Evolutionary conservation across 2,797 vertebrate genomes (phyloP).

Genomic region (Heteromormyrus szaboi): DNA sequence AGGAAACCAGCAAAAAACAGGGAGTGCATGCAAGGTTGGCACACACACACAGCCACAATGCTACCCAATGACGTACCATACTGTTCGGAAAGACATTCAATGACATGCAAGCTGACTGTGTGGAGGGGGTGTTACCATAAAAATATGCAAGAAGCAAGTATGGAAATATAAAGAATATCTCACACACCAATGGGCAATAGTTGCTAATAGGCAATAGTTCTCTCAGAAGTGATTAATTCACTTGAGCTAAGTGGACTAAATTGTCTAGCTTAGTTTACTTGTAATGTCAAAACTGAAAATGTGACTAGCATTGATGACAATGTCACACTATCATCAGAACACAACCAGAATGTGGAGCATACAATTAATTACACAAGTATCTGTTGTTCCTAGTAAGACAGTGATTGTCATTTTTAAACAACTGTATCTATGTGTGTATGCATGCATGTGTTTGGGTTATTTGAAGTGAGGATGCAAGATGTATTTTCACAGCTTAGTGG

Average conservation of each 20-base stretch:
- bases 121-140: background rate
- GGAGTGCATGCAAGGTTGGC: background rate
- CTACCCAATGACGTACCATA: background rate
- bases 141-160: background rate
- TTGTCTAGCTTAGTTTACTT: background rate
- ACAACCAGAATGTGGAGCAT: background rate
- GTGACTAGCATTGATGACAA: background rate
- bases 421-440: background rate
- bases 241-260: background rate
- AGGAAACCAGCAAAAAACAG: background rate
- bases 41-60: background rate
- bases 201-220: background rate
- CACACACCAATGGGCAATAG: background rate
- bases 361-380: background rate
- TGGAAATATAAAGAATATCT: background rate
- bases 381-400: background rate
- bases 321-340: background rate
- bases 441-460: background rate
- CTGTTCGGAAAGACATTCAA: background rate
- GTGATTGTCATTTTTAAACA: background rate
- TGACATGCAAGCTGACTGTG: background rate
- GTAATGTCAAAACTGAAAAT: background rate
- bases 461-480: background rate
- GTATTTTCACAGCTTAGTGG: background rate
- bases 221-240: slow-evolving; percentile 8